Base-by-base conservation (phyloP, 2,797 vertebrate species). In the Tadarida brasiliensis region DNA sequence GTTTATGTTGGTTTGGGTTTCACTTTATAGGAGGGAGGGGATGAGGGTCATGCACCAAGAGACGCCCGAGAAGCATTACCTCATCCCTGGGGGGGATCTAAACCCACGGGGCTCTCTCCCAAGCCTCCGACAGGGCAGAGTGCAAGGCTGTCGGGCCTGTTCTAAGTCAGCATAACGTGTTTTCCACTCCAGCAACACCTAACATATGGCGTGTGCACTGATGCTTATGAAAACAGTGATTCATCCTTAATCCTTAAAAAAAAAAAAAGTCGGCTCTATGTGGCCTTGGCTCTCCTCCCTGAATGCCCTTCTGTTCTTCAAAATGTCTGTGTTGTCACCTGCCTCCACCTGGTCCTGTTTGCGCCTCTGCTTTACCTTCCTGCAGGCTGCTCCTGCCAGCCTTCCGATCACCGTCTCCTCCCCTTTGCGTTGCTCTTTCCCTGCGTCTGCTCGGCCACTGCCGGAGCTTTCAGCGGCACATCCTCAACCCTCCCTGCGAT, bases 171-270 rank as follows among this genome's bases (percentile, higher is more conserved):
- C 16, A 47, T 47, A 76, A 68, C 44, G 33, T 95, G 97, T 97
- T 96, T 97, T 97, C 96, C 94, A 89, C 89, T 97, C 93, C 80
- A 97, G 96, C 97, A 0, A 97, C 97, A 98, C 96, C 97, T 98
- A 96, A 95, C 98, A 98, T 96, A 98, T 39, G 94, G 98, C 94
- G 57, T 97, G 96, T 97, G 95, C 96, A 97, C 12, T 57, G 95
- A 97, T 91, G 98, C 97, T 97, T 96, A 96, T 97, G 97, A 98
- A 98, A 97, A 97, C 95, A 97, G 95, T 98, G 98, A 98, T 97
- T 98, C 98, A 98, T 87, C 95, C 93, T 97, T 98, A 98, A 98
- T 98, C 91, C 39, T 97, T 95, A 57, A 97, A 97, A 96, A 97
- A 97, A 65, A 15, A 70, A 90, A 68, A 49, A 78, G 76, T 85